A percentile compares a stretch with the other conserved stretches of the same genome.
These are phyloP conservation scores for Heliconius hermathena DNA, from an alignment of 1,140 invertebrate genomes.

Conservation along the genomic window DNA sequence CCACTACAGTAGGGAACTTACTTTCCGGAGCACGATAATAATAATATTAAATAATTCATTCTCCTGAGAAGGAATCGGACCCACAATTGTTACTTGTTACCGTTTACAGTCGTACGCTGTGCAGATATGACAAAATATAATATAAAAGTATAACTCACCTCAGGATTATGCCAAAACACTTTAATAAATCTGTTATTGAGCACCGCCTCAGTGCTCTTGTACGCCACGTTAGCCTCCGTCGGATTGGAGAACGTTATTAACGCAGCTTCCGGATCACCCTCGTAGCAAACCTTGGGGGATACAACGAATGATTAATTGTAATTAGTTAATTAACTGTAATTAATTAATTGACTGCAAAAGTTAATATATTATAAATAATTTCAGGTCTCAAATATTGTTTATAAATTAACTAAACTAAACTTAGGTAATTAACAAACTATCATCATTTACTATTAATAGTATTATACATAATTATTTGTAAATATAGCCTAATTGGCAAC, in stretches of 20 bases:
- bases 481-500: too few species aligned
- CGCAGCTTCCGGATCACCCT: slow-evolving; percentile 95
- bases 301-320: background rate
- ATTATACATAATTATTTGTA: too few species aligned
- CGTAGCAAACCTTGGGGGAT: slow-evolving; percentile 88
- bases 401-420: too few species aligned
- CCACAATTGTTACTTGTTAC: too few species aligned
- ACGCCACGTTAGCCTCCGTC: slow-evolving; percentile 94
- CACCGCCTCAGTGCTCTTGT: slow-evolving; percentile 96
- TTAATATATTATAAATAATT: background rate
- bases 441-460: too few species aligned
- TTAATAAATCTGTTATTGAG: slow-evolving; percentile 96
- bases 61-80: too few species aligned
- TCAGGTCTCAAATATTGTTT: too few species aligned
- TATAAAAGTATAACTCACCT: slow-evolving; percentile 51
- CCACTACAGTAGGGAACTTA: too few species aligned
- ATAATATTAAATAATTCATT: too few species aligned
- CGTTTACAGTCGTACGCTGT: too few species aligned
- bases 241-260: slow-evolving; percentile 95
- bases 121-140: background rate
- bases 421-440: too few species aligned
- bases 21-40: too few species aligned
- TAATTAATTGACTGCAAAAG: background rate
- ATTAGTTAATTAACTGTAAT: slow-evolving; percentile 11
- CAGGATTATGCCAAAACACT: slow-evolving; percentile 90